Evolutionary conservation across 1,140 invertebrate species (phyloP).

Genomic region (Condylostylus longicornis): DNA sequence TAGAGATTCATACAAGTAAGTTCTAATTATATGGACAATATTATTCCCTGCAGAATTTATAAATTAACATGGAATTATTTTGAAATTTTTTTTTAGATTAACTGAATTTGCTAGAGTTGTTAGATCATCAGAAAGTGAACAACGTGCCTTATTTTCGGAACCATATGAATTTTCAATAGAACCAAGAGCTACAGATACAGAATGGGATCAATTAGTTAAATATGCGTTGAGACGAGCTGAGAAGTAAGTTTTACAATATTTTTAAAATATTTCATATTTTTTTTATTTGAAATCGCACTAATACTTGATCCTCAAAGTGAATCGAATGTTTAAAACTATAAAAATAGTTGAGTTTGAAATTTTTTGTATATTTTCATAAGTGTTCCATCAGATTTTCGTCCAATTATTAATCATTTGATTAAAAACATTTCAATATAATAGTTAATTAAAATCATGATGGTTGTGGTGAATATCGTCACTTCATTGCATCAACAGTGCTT

Average conservation of each 20-base stretch:
- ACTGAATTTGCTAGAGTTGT: slow-evolving; percentile 53
- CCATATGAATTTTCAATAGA: slow-evolving; percentile 51
- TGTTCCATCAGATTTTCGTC: too few species aligned
- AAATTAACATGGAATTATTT: not conserved
- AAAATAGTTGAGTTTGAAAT: too few species aligned
- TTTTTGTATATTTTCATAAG: too few species aligned
- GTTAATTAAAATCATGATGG: too few species aligned
- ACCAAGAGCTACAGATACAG: slow-evolving; percentile 50
- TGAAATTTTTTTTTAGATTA: slow-evolving; percentile 29
- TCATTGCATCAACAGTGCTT: too few species aligned
- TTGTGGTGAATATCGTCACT: too few species aligned
- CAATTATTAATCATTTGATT: too few species aligned
- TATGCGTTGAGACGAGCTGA: slow-evolving; percentile 54
- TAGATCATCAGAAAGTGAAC: slow-evolving; percentile 45
- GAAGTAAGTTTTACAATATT: slow-evolving; percentile 34
- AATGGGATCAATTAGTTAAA: slow-evolving; percentile 64
- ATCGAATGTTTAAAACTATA: too few species aligned
- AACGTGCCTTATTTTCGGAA: slow-evolving; percentile 44
- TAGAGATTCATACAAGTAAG: slow-evolving; percentile 40
- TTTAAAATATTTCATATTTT: too few species aligned
- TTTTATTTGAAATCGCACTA: too few species aligned
- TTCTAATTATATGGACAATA: slow-evolving; percentile 1
- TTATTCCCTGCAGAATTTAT: not conserved
- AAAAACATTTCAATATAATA: too few species aligned
- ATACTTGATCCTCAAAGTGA: too few species aligned